Base-by-base conservation (phyloP, 2,888 invertebrate species). In the Pegoplata infirma region DNA sequence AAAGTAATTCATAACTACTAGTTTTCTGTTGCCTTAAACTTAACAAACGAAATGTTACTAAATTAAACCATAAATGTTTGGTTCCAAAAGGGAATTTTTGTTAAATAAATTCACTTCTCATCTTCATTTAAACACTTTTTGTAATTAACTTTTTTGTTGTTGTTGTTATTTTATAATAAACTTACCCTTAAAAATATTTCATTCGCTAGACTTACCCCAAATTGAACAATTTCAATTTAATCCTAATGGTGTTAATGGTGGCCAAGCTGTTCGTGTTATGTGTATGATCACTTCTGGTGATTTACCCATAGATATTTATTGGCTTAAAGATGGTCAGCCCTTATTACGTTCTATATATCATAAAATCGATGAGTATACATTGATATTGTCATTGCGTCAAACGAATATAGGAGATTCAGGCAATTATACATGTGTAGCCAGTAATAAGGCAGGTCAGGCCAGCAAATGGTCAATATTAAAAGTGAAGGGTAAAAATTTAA, bases 221-320 rank as follows among this genome's bases (percentile, higher is more conserved):
- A 90, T 92, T 82, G 91, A 91, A 80, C 91, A 91, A 80, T 91
- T 92, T 84, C 87, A 88, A 82, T 91, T 91, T 83, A 91, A 91
- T 86, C 84, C 87, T 55, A 90, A 89, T 79, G 91, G 91, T 67
- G 89, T 91, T 46, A 91, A 90, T 84, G 91, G 91, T 76, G 91
- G 91, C 53, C 90, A 90, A 82, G 90, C 91, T 64, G 90, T 90
- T 25, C 89, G 91, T 80, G 88, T 91, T 55, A 90, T 91, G 86
- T 95, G 95, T 89, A 93, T 93, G 83, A 92, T 94, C 82, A 91
- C 93, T 81, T 93, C 94, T 84, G 95, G 96, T 80, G 96, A 97
- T 90, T 91, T 94, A 83, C 96, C 96, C 59, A 91, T 96, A 82
- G 92, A 92, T 82, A 93, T 97, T 76, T 91, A 91, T 80, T 97